Evolutionary conservation across 2,888 invertebrate species (phyloP).

Genomic region (Psylliodes chrysocephalus): DNA sequence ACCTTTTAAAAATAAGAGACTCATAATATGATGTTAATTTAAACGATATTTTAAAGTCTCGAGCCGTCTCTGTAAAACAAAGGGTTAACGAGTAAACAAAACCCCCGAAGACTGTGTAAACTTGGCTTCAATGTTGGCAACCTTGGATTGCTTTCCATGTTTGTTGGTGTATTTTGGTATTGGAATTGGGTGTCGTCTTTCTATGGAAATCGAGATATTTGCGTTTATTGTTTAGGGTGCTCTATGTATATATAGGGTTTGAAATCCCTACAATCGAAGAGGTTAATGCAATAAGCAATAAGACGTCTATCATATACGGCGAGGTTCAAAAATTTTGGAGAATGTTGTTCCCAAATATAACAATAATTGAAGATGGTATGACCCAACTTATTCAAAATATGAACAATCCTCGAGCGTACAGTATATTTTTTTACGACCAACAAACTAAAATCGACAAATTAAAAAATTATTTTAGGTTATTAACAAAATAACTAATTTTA

Average conservation of each 20-base stretch:
- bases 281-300: background rate
- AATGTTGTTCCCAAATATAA: too few species aligned
- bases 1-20: too few species aligned
- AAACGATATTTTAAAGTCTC: too few species aligned
- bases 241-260: background rate
- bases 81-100: constrained; percentile 1
- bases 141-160: constrained; percentile 11
- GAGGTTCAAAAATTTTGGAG: too few species aligned
- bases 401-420: too few species aligned
- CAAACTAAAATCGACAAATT: too few species aligned
- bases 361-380: too few species aligned
- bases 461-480: too few species aligned
- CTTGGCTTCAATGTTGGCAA: constrained; percentile 3
- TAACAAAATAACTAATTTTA: too few species aligned
- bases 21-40: too few species aligned
- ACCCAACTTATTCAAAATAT: too few species aligned
- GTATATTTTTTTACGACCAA: too few species aligned
- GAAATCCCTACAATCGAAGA: background rate
- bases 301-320: background rate
- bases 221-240: constrained; percentile 4
- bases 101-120: constrained; percentile 1
- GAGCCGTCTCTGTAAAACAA: constrained; percentile 3
- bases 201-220: constrained; percentile 13
- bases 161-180: background rate
- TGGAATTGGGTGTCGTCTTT: background rate